Evolutionary conservation across 2,888 invertebrate species (phyloP).

Genomic region (Aelia acuminata): DNA sequence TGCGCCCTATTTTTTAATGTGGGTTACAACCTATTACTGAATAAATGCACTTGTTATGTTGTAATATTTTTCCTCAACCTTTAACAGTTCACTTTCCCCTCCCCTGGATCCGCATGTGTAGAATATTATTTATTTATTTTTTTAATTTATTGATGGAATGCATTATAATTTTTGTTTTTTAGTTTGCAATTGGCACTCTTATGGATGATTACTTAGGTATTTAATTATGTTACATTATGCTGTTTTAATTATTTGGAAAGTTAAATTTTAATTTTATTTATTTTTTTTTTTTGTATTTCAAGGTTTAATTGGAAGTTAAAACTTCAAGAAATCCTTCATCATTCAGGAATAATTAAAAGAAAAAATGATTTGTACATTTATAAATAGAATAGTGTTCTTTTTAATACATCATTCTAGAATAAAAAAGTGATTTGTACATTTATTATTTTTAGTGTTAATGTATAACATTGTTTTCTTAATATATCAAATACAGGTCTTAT

Average conservation of each 20-base stretch:
- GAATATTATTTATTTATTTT: no score
- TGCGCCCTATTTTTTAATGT: no score
- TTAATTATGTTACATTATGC: neutral
- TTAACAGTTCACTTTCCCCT: no score
- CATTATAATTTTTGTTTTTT: slow-evolving; percentile 70
- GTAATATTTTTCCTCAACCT: no score
- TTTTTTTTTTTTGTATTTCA: neutral
- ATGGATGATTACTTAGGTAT: slow-evolving; percentile 98
- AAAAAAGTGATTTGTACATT: neutral
- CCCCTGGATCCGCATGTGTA: no score
- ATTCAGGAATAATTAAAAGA: neutral
- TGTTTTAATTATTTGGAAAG: neutral
- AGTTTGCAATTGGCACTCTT: slow-evolving; percentile 98
- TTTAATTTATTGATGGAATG: no score
- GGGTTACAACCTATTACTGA: no score
- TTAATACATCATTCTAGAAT: neutral
- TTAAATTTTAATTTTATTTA: neutral
- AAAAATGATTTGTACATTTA: neutral
- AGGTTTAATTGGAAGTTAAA: slow-evolving; percentile 59
- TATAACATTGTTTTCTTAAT: neutral
- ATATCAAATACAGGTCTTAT: neutral
- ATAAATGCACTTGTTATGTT: no score
- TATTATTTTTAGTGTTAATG: no score
- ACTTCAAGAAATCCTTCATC: neutral
- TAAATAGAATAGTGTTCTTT: no score